Evolutionary conservation across 2,888 invertebrate genomes (phyloP).

Genomic region (Ormyrus labotus): DNA sequence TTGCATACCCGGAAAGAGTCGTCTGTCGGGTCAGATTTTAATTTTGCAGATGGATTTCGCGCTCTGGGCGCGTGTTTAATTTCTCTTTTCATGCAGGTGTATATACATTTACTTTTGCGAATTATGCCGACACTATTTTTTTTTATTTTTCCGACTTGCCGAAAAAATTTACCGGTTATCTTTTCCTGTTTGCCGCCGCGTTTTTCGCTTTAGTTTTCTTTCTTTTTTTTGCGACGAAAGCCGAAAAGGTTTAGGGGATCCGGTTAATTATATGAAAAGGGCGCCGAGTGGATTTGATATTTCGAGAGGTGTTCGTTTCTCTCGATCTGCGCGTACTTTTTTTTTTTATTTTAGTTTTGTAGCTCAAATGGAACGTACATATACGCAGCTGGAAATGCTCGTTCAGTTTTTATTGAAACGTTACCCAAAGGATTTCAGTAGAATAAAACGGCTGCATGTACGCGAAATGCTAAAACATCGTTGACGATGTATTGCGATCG

Average conservation of each 20-base stretch:
- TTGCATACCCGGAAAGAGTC: not conserved
- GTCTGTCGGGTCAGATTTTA: constrained; percentile 30
- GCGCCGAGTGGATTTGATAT: constrained; percentile 5
- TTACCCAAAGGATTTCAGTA: constrained; percentile 53
- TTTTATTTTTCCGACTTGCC: not conserved
- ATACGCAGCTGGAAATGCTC: constrained; percentile 24
- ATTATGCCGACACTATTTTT: not conserved
- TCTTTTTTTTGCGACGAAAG: constrained; percentile 6
- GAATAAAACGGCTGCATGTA: constrained; percentile 50
- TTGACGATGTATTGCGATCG: constrained; percentile 56
- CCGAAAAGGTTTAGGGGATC: not conserved
- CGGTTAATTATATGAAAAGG: constrained; percentile 2
- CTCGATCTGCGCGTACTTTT: not conserved
- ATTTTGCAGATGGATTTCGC: constrained; percentile 52
- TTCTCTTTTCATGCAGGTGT: constrained; percentile 17
- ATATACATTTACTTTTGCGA: constrained; percentile 14
- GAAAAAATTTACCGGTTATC: not conserved
- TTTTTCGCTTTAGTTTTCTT: not conserved
- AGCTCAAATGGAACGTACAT: constrained; percentile 22
- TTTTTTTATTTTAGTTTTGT: constrained; percentile 40
- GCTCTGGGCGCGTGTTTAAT: constrained; percentile 31
- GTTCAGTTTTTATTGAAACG: constrained; percentile 53
- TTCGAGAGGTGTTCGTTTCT: not conserved
- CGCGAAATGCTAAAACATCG: constrained; percentile 57
- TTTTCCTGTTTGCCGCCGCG: not conserved